phyloP scores from a whole-genome alignment of 2,113 vertebrate genomes.

The Amphiprion percula region DNA sequence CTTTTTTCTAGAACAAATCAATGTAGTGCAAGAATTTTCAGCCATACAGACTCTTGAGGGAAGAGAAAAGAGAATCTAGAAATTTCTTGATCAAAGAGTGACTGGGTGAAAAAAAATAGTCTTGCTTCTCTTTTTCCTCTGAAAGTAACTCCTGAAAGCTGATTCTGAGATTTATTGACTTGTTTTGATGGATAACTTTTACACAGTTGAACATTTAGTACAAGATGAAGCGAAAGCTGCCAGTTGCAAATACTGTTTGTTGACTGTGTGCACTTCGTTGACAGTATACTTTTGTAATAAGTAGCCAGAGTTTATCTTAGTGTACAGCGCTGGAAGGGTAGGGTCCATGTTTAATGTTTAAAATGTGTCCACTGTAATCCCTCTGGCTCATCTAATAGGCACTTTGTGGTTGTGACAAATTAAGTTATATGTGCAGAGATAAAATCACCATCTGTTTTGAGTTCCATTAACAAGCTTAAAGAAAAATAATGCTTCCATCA shows the following conservation, averaged over 20 bases:
- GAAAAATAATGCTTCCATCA: not conserved
- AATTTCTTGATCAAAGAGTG: no score
- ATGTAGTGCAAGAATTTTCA: no score
- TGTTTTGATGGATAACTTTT: not conserved
- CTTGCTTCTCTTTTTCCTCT: not conserved
- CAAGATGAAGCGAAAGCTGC: not conserved
- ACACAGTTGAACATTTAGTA: not conserved
- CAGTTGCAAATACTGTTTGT: not conserved
- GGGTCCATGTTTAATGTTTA: constrained; percentile 46
- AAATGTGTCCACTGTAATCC: not conserved
- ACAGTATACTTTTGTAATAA: constrained; percentile 35
- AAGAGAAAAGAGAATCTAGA: no score
- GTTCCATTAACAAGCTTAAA: not conserved
- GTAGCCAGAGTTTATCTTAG: constrained; percentile 40
- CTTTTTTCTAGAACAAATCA: no score
- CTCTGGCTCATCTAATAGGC: not conserved
- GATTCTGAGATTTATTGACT: not conserved
- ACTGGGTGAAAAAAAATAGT: no score
- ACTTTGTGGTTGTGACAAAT: not conserved
- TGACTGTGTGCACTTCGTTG: constrained; percentile 10
- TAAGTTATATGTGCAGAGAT: not conserved
- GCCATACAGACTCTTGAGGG: no score
- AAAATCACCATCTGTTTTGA: not conserved
- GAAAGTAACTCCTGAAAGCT: not conserved
- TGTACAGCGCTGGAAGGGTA: constrained; percentile 6